Conservation (phyloP, 2,113 vertebrate species). For the Capreolus pygargus region DNA sequence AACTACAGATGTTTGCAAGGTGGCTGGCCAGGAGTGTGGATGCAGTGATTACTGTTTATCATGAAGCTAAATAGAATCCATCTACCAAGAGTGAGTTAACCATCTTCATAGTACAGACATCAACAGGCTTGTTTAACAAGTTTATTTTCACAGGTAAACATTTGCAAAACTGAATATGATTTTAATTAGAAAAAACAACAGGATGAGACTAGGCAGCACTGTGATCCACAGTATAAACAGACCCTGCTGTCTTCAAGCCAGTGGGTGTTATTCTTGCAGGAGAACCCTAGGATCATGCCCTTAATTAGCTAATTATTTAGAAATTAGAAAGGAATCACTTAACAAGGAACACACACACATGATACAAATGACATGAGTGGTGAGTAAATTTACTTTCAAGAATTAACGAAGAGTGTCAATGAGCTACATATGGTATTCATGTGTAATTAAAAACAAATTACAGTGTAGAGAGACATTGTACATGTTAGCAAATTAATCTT, state of each 20-base stretch:
- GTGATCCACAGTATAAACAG: constrained; percentile 60
- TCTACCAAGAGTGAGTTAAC: not conserved
- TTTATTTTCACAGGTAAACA: constrained; percentile 31
- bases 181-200: constrained; percentile 53
- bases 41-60: not conserved
- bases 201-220: constrained; percentile 48
- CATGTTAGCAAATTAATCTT: constrained; percentile 75
- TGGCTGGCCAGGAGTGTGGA: not conserved
- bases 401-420: constrained; percentile 79
- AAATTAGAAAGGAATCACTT: constrained; percentile 79
- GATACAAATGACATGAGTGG: constrained; percentile 79
- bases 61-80: not conserved
- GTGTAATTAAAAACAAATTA: constrained; percentile 82
- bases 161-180: constrained; percentile 18
- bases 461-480: constrained; percentile 69
- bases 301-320: constrained; percentile 80
- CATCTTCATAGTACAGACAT: not conserved
- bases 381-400: constrained; percentile 80
- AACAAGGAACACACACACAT: constrained; percentile 76
- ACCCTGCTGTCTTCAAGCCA: constrained; percentile 51
- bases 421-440: constrained; percentile 67
- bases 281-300: constrained; percentile 48
- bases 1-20: not conserved
- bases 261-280: constrained; percentile 58
- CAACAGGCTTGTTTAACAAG: not conserved